Evolutionary conservation across 1,140 invertebrate genomes (phyloP).

Genomic region (Danaus melanippus): DNA sequence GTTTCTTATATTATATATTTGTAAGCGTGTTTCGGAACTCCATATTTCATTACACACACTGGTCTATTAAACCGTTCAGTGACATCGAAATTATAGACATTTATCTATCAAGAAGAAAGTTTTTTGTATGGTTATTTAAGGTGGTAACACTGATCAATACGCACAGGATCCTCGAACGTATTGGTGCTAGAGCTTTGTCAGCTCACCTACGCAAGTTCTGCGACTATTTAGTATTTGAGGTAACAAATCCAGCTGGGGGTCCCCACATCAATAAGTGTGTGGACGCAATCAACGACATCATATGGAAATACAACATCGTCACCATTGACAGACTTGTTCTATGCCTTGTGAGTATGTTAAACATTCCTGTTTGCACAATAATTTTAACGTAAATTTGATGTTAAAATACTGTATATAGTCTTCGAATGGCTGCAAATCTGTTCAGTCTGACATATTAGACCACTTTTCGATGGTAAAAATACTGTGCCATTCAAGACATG

Average conservation of each 20-base stretch:
- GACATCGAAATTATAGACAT: too few relatives aligned
- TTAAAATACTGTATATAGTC: slow-evolving; percentile 3
- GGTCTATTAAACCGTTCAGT: too few relatives aligned
- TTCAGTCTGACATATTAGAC: too few relatives aligned
- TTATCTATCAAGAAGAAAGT: neutral
- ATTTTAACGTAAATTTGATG: neutral
- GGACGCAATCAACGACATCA: slow-evolving; percentile 95
- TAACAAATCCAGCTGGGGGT: slow-evolving; percentile 87
- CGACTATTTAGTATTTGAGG: slow-evolving; percentile 94
- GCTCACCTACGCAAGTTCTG: slow-evolving; percentile 94
- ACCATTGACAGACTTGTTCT: slow-evolving; percentile 94
- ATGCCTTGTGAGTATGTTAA: slow-evolving; percentile 79
- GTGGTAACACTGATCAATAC: slow-evolving; percentile 1
- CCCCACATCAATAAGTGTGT: slow-evolving; percentile 92
- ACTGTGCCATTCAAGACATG: too few relatives aligned
- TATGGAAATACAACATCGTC: slow-evolving; percentile 97
- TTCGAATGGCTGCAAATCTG: neutral
- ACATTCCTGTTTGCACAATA: slow-evolving; percentile 4
- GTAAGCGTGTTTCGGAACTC: too few relatives aligned
- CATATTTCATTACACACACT: too few relatives aligned
- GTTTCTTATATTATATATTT: slow-evolving; percentile 23
- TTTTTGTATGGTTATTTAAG: neutral
- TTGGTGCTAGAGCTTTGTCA: slow-evolving; percentile 91
- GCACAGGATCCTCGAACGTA: slow-evolving; percentile 90
- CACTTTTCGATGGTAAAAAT: too few relatives aligned